phyloP scores from a whole-genome alignment of 1,140 invertebrate genomes.

The Tribolium madens region DNA sequence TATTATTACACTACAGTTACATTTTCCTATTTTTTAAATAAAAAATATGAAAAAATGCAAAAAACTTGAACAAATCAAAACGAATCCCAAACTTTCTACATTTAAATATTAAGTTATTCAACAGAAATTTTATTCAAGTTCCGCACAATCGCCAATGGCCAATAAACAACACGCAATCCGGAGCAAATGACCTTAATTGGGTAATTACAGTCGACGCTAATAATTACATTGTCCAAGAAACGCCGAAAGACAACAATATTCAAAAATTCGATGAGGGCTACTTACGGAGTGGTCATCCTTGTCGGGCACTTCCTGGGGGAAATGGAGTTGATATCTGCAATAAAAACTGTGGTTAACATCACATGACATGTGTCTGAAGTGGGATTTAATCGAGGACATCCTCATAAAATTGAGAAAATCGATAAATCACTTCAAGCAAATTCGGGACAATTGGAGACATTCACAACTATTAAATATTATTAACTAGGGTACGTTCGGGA shows the following conservation, averaged over 20 bases:
- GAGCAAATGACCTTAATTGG: constrained; percentile 13
- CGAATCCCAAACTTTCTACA: background rate
- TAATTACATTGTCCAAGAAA: too few species aligned
- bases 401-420: background rate
- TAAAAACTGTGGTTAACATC: background rate
- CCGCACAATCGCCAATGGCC: background rate
- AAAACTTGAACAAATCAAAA: background rate
- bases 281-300: constrained; percentile 12
- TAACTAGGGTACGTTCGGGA: too few species aligned
- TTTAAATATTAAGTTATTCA: background rate
- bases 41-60: too few species aligned
- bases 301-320: background rate
- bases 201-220: constrained; percentile 8
- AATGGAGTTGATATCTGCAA: constrained; percentile 2
- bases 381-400: background rate
- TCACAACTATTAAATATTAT: too few species aligned
- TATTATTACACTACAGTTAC: background rate
- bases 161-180: background rate
- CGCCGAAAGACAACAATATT: background rate
- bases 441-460: background rate
- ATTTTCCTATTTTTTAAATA: too few species aligned
- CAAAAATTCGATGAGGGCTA: background rate
- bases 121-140: background rate
- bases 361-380: background rate
- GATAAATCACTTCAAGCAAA: constrained; percentile 11